Conservation (phyloP, 1,140 invertebrate genomes). For the Oncopeltus fasciatus region DNA sequence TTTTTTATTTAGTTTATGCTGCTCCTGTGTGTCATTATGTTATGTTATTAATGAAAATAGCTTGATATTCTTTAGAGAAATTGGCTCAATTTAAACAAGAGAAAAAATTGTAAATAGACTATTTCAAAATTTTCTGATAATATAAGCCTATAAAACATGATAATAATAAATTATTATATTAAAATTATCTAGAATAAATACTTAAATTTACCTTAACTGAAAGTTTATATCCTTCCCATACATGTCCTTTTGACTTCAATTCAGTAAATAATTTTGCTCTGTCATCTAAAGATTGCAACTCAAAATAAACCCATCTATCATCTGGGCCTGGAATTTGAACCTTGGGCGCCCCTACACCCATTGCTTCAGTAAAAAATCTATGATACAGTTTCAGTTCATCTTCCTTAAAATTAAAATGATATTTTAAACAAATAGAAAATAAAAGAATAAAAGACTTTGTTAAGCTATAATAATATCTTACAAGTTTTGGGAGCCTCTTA, state of each 20-base stretch:
- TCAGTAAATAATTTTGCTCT: neutral
- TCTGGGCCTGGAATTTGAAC: neutral
- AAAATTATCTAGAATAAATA: neutral
- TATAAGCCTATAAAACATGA: neutral
- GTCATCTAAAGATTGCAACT: neutral
- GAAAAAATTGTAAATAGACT: no score
- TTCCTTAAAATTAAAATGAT: neutral
- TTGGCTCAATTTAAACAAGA: no score
- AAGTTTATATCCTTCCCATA: neutral
- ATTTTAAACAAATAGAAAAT: no score
- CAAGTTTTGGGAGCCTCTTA: neutral
- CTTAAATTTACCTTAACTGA: neutral
- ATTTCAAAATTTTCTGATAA: no score
- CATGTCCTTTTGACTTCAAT: neutral
- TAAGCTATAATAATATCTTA: neutral
- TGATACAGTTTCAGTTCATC: neutral
- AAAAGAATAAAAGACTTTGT: no score
- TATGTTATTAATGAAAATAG: no score
- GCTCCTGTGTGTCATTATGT: no score
- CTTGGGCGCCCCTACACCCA: neutral
- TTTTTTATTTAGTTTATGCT: no score
- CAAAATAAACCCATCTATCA: neutral
- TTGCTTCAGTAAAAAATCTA: neutral
- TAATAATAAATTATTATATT: neutral
- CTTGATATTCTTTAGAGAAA: no score